These are phyloP conservation scores for Sphaerophoria rueppellii DNA, from an alignment of 2,888 invertebrate genomes.

Conservation along the genomic window DNA sequence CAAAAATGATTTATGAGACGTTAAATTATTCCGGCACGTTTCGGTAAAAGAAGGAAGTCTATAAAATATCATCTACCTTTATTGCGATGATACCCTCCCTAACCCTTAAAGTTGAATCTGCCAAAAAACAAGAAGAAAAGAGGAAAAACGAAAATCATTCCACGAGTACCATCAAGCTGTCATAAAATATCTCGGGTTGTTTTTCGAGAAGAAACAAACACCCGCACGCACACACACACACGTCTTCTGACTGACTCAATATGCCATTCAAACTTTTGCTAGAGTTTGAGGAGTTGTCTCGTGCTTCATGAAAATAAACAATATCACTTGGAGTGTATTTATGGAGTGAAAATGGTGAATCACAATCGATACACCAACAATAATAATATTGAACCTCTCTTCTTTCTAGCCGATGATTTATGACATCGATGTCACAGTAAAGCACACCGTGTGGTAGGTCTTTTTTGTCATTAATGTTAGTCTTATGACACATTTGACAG, in stretches of 20 bases:
- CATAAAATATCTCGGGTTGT: constrained; percentile 22
- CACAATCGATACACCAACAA: not conserved
- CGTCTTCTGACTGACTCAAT: too few relatives aligned
- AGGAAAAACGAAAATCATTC: not conserved
- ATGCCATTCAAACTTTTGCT: not conserved
- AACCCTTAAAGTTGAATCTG: not conserved
- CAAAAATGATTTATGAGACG: constrained; percentile 30
- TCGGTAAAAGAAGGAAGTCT: not conserved
- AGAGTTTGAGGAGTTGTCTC: not conserved
- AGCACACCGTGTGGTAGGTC: not conserved
- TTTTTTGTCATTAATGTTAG: not conserved
- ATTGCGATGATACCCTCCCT: not conserved
- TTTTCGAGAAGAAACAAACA: not conserved
- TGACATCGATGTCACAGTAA: not conserved
- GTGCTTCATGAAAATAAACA: not conserved
- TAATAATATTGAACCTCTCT: too few relatives aligned
- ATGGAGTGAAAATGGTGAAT: constrained; percentile 28
- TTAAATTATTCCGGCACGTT: constrained; percentile 33
- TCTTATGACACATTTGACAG: not conserved
- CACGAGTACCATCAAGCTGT: not conserved
- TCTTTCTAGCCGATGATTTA: constrained; percentile 3
- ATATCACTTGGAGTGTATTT: constrained; percentile 1
- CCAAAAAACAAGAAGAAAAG: not conserved
- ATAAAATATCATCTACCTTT: constrained; percentile 16
- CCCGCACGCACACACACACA: not conserved